Base-by-base conservation (phyloP, 2,113 vertebrate species). In the Hydropotes inermis region DNA sequence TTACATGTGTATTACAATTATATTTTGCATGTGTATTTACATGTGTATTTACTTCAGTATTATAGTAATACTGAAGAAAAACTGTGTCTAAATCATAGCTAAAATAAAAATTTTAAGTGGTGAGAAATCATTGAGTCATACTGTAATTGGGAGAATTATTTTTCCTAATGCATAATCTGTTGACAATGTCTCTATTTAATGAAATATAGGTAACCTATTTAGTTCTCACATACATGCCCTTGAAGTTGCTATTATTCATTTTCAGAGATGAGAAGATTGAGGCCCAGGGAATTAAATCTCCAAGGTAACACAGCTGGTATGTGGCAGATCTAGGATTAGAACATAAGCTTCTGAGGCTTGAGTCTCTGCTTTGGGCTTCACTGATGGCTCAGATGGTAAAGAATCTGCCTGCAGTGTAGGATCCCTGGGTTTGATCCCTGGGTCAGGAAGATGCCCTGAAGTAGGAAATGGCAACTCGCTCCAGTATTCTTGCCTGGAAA, bases 21-120 rank as follows among this genome's bases (percentile, higher is more conserved):
- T 23, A 39, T 39, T 39, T 74, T 74, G 2, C 45, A 9, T 45
- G 45, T 45, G 45, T 74, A 39, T 39, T 74, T 39, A 74, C 36
- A 39, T 74, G 21, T 74, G 21, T 39, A 39, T 74, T 39, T 74
- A 74, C 36, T 74, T 5, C n/a, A 61, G 25, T 5, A 43, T 95
- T n/a, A 90, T 82, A 78, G 45, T 94, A 87, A 91, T 43, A 83
- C 10, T 17, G 83, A 23, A 92, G 25, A 86, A 96, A 87, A 91
- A 3, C 14, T 43, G 15, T 61, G 45, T 67, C 47, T 88, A 96
- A 96, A 85, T 97, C 9, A 39, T 74, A 89, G 76, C 23, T 60
- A 94, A 94, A 92, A 83, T 90, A 11, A 95, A 98, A 78, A 74
- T n/a, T 74, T 90, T 92, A 94, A 97, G 85, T 86, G 15, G 60